A percentile compares a stretch with the other conserved stretches of the same genome.
These are phyloP conservation scores for Falcunculus frontatus DNA, from an alignment of 2,113 vertebrate genomes.

Conservation along the genomic window DNA sequence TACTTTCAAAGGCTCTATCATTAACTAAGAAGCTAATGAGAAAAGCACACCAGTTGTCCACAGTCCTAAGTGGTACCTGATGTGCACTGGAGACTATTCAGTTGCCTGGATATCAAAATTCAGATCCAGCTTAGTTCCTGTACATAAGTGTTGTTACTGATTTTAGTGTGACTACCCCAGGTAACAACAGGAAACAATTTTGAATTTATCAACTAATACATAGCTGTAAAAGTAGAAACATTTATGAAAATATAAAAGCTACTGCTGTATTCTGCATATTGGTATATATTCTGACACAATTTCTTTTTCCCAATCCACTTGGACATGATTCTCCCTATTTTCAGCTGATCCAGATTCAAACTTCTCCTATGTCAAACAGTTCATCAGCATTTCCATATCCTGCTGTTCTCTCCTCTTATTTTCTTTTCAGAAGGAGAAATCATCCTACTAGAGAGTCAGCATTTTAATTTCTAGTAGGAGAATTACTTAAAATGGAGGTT, in stretches of 20 bases:
- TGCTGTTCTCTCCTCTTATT: background rate
- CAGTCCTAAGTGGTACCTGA: background rate
- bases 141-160: background rate
- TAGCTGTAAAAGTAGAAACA: background rate
- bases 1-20: background rate
- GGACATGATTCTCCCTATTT: accelerated
- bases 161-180: background rate
- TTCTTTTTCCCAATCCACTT: background rate
- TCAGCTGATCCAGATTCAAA: background rate
- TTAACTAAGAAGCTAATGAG: background rate
- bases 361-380: background rate
- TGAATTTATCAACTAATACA: background rate
- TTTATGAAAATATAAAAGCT: background rate
- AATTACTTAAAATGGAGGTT: background rate
- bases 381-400: background rate
- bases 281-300: background rate
- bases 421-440: background rate
- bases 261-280: background rate
- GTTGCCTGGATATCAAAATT: background rate
- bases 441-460: background rate
- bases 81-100: background rate
- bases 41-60: background rate
- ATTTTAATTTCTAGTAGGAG: background rate
- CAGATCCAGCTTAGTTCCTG: background rate
- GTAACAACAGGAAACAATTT: background rate